Conservation (phyloP, 1,140 invertebrate species). For the Elymnias hypermnestra region DNA sequence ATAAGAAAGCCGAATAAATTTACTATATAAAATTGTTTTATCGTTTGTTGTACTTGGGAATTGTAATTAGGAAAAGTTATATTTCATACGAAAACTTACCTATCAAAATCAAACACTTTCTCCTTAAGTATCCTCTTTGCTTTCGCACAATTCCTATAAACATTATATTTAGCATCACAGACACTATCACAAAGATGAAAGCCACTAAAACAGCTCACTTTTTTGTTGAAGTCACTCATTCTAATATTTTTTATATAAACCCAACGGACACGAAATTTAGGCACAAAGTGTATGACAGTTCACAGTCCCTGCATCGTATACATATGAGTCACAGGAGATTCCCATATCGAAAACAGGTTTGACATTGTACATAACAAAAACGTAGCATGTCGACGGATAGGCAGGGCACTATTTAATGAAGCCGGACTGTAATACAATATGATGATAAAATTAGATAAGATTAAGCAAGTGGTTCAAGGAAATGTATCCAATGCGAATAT, state of each 20-base stretch:
- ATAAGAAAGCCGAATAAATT: no score
- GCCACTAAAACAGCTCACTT: conserved; percentile 35
- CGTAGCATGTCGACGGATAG: conserved; percentile 6
- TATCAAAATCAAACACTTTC: conserved; percentile 38
- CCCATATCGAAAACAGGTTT: conserved; percentile 27
- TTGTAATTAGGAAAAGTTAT: no score
- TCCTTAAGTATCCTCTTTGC: conserved; percentile 36
- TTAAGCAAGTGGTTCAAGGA: conserved; percentile 49
- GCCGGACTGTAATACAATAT: conserved; percentile 20
- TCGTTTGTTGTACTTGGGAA: no score
- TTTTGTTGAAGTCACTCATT: conserved; percentile 27
- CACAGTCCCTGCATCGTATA: conserved; percentile 1
- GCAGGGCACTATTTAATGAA: conserved; percentile 14
- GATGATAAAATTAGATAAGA: conserved; percentile 42
- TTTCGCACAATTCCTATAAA: conserved; percentile 43
- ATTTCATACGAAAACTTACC: no score
- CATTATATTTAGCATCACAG: conserved; percentile 35
- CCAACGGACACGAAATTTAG: no score
- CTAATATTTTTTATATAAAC: conserved; percentile 11
- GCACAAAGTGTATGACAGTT: conserved; percentile 10
- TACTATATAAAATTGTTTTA: no score
- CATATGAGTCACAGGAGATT: conserved; percentile 19
- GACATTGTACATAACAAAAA: background rate
- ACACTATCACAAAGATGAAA: conserved; percentile 31
- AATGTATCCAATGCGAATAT: conserved; percentile 18